These are phyloP conservation scores for Stomatorhinus walkeri DNA, from an alignment of 2,797 vertebrate genomes.

Conservation along the genomic window DNA sequence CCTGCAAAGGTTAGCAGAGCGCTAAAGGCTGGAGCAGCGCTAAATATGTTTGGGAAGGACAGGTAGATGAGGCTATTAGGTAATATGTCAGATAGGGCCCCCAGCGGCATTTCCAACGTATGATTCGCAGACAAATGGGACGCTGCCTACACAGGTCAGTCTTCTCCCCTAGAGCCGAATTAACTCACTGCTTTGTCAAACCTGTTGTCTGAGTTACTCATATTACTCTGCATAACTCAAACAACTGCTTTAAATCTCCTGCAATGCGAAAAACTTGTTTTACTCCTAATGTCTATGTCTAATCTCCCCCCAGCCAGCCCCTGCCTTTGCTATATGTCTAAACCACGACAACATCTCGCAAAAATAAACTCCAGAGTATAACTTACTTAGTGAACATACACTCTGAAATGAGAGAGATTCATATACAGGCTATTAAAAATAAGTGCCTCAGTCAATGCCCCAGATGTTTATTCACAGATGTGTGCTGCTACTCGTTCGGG, in stretches of 20 bases:
- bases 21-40: background rate
- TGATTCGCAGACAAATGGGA: background rate
- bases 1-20: slow-evolving; percentile 19
- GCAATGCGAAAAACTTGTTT: background rate
- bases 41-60: background rate
- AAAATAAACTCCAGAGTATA: background rate
- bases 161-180: background rate
- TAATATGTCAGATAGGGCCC: background rate
- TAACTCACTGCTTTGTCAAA: background rate
- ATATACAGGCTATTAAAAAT: background rate
- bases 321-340: background rate
- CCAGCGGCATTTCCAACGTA: background rate
- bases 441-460: background rate
- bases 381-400: background rate
- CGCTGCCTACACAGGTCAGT: background rate
- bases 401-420: background rate
- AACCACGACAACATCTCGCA: background rate
- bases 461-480: background rate
- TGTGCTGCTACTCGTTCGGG: background rate
- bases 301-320: background rate
- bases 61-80: background rate
- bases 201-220: background rate
- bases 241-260: background rate
- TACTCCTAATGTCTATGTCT: background rate
- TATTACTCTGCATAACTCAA: background rate